Percentiles rank a stretch among this genome's conserved stretches.
Evolutionary conservation across 2,888 invertebrate species (phyloP).

Genomic region (Orthosia gothica): DNA sequence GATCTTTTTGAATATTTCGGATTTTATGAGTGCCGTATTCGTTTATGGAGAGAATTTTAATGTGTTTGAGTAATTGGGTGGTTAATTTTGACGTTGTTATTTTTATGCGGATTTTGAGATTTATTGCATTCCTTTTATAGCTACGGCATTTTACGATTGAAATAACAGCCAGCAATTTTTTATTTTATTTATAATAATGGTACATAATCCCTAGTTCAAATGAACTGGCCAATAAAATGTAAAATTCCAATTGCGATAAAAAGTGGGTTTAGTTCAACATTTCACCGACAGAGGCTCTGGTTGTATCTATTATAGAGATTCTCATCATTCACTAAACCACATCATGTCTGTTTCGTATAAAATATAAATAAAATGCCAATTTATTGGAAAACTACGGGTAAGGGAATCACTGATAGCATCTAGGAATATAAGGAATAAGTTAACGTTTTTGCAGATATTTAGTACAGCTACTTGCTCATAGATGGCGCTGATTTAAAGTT

Average conservation of each 20-base stretch:
- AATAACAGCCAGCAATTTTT: neutral
- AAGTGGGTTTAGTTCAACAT: slow-evolving; percentile 12
- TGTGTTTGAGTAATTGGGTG: neutral
- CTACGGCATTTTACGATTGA: slow-evolving; percentile 2
- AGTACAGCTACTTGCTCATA: slow-evolving; percentile 20
- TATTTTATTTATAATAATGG: slow-evolving; percentile 13
- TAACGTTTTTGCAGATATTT: slow-evolving; percentile 6
- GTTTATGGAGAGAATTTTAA: slow-evolving; percentile 1
- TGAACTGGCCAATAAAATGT: slow-evolving; percentile 37
- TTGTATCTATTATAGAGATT: slow-evolving; percentile 27
- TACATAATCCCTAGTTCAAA: neutral
- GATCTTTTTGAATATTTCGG: slow-evolving; percentile 6
- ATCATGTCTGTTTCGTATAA: slow-evolving; percentile 58
- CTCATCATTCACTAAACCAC: slow-evolving; percentile 47
- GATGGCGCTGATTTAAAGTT: slow-evolving; percentile 24
- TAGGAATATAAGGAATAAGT: neutral
- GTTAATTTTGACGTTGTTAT: slow-evolving; percentile 20
- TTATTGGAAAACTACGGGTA: slow-evolving; percentile 34
- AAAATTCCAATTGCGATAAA: slow-evolving; percentile 37
- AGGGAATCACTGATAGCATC: slow-evolving; percentile 40
- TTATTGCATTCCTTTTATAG: slow-evolving; percentile 19
- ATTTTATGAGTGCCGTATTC: slow-evolving; percentile 1
- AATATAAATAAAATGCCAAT: slow-evolving; percentile 42
- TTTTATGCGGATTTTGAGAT: slow-evolving; percentile 10
- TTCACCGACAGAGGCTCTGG: slow-evolving; percentile 27